Conservation (phyloP, 2,797 vertebrate species). For the Neostethus bicornis region DNA sequence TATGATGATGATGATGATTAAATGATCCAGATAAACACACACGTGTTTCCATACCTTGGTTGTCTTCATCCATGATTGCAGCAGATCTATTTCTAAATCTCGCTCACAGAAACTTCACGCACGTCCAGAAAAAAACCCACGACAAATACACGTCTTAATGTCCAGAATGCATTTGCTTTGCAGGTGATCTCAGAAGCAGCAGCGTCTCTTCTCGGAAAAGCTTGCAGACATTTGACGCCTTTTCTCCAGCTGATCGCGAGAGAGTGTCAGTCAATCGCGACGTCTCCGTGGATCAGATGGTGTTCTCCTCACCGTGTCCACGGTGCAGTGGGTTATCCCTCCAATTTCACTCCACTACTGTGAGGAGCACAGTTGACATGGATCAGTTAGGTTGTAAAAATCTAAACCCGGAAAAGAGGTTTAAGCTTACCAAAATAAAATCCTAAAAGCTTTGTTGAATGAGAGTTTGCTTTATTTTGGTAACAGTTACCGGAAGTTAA, state of each 20-base stretch:
- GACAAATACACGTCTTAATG: conserved; percentile 44
- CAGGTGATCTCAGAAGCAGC: conserved; percentile 64
- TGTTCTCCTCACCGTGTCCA: conserved; percentile 38
- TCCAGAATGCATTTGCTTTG: conserved; percentile 56
- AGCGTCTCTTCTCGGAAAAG: conserved; percentile 40
- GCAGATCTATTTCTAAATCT: conserved; percentile 33
- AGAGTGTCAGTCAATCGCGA: conserved; percentile 12
- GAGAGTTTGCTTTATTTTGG: conserved; percentile 33
- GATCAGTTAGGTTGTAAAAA: conserved; percentile 10
- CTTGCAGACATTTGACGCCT: conserved; percentile 55
- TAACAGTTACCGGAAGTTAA: fast-evolving
- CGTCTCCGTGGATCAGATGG: conserved; percentile 21
- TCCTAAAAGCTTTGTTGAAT: fast-evolving
- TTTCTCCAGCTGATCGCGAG: conserved; percentile 28
- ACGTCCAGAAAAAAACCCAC: conserved; percentile 34
- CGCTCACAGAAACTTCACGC: conserved; percentile 63
- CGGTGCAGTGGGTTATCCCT: conserved; percentile 43
- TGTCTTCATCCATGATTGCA: conserved; percentile 78
- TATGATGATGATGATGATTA: no score
- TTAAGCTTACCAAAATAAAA: conserved; percentile 28
- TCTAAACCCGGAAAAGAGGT: fast-evolving
- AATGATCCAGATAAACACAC: no score
- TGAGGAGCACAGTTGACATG: conserved; percentile 41
- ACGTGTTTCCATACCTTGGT: no score
- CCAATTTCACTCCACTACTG: conserved; percentile 58